Base-by-base conservation (phyloP, 2,888 invertebrate genomes). In the Papilio elwesi region DNA sequence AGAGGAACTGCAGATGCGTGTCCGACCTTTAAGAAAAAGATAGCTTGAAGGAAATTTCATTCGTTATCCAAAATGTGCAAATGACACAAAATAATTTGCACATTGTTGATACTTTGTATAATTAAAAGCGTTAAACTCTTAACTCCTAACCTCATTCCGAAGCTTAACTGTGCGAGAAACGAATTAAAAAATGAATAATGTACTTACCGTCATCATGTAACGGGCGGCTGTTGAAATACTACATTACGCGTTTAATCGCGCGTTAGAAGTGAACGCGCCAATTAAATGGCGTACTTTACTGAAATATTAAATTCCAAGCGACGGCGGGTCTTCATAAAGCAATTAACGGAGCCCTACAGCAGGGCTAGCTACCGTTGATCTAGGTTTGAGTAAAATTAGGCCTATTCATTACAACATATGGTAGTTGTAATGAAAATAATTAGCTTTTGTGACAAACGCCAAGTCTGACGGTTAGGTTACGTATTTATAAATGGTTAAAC, bases 331-430 rank as follows among this genome's bases (percentile, higher is more conserved):
- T 77, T 76, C 76, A 73, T 74, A 68, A 77, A 76, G 71, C 74
- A 75, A 77, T 79, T 78, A 77, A 74, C 73, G 75, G 71, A 73
- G 73, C 76, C 74, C 70, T 74, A 70, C 62, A 63, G 63, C 66
- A 48, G 64, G 53, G 67, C 65, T 76, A 74, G 36, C 9, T 38
- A 59, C 59, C 36, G 62, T 68, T 74, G 72, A 77, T 78, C 76
- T 74, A 68, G 62, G 59, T 38, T 47, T 47, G 10, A 67, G 12
- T 55, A 47, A 67, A 59, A 59, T 38, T n/a, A 38, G 8, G n/a
- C n/a, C n/a, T 59, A 59, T 36, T n/a, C 36, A 59, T 38, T 12
- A 59, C 55, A 26, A 52, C 16, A 9, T 10, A 16, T 6, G 11
- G 15, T 10, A 53, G 1, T 16, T 16, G 55, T 12, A 36, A 36